A percentile compares a stretch with the other conserved stretches of the same genome.
Conservation (phyloP, 2,113 vertebrate genomes). For the Neogobius melanostomus region DNA sequence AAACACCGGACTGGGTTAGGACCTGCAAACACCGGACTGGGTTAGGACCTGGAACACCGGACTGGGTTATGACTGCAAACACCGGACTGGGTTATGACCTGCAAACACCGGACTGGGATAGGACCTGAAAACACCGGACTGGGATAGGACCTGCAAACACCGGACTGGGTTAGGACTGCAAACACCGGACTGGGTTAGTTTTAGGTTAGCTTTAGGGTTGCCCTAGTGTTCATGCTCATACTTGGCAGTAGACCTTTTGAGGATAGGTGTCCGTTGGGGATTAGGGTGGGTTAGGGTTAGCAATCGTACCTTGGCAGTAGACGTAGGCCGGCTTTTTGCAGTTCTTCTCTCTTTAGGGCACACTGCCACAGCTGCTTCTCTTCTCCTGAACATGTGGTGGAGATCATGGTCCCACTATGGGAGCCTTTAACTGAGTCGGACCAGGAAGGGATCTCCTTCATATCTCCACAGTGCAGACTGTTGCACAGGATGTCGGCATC, state of each 20-base stretch:
- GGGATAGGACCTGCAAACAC: too few relatives aligned
- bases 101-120: too few relatives aligned
- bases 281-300: too few relatives aligned
- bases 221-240: too few relatives aligned
- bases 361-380: background rate
- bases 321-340: background rate
- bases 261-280: too few relatives aligned
- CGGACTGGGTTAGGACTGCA: background rate
- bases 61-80: too few relatives aligned
- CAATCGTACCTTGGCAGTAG: background rate
- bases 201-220: too few relatives aligned
- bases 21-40: background rate
- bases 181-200: too few relatives aligned
- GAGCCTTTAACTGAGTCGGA: fast-evolving
- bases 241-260: too few relatives aligned
- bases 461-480: background rate
- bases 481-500: background rate
- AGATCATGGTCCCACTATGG: background rate
- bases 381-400: background rate
- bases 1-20: too few relatives aligned
- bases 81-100: background rate
- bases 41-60: background rate
- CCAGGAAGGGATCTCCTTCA: background rate
- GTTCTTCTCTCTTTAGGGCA: background rate
- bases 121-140: too few relatives aligned